Conservation (phyloP, 1,140 invertebrate genomes). For the Drosophila obscura region DNA sequence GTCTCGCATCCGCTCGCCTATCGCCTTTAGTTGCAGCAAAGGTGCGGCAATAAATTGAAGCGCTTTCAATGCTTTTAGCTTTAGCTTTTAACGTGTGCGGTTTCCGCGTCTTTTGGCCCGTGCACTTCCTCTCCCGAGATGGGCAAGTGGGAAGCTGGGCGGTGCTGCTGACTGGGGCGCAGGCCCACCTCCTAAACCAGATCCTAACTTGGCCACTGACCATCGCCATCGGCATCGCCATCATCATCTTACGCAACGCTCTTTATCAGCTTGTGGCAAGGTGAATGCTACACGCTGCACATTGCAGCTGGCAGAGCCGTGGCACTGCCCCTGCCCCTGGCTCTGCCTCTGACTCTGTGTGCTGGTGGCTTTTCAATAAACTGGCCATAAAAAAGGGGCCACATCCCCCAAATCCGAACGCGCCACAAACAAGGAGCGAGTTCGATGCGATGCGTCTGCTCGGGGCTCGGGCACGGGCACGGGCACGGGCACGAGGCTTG, state of each 20-base stretch:
- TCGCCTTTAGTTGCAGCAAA: slow-evolving; percentile 41
- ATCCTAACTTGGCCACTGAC: slow-evolving; percentile 41
- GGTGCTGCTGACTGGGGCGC: too few species aligned
- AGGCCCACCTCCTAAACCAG: not conserved
- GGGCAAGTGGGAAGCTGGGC: slow-evolving; percentile 33
- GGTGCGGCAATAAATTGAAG: slow-evolving; percentile 43
- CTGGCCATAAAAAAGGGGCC: slow-evolving; percentile 61
- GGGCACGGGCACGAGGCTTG: not conserved
- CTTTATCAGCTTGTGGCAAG: slow-evolving; percentile 13
- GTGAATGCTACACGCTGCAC: slow-evolving; percentile 19
- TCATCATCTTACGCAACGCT: slow-evolving; percentile 56
- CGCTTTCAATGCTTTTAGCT: slow-evolving; percentile 45
- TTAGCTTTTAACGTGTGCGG: slow-evolving; percentile 27
- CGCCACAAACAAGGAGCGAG: slow-evolving; percentile 23
- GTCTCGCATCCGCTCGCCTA: not conserved
- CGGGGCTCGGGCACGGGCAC: too few species aligned
- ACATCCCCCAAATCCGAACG: too few species aligned
- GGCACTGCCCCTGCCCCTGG: too few species aligned
- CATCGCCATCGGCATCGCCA: slow-evolving; percentile 24
- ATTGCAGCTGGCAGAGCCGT: slow-evolving; percentile 12
- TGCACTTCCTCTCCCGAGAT: slow-evolving; percentile 34
- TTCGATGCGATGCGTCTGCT: slow-evolving; percentile 20
- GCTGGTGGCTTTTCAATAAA: slow-evolving; percentile 67
- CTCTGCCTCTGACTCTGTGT: slow-evolving; percentile 1
- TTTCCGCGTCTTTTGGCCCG: slow-evolving; percentile 31